These are phyloP conservation scores for Acholoe squamosa DNA, from an alignment of 2,888 invertebrate species.

Conservation along the genomic window DNA sequence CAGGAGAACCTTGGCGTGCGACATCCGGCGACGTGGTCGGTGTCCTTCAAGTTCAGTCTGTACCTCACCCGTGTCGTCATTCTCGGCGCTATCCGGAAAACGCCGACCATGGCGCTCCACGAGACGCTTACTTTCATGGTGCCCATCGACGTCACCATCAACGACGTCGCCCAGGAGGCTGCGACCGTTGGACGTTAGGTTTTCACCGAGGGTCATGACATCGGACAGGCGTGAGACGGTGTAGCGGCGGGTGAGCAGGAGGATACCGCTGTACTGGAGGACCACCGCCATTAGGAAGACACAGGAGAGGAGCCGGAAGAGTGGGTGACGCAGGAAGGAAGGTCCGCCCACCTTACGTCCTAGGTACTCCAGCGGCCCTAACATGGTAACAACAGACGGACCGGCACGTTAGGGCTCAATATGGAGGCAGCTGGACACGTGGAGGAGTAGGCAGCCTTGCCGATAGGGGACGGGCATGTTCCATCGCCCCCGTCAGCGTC, in stretches of 20 bases:
- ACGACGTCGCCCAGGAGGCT: slow-evolving; percentile 14
- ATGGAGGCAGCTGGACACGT: no score
- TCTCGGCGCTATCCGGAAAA: not conserved
- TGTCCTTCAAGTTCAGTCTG: not conserved
- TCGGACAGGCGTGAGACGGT: slow-evolving; percentile 38
- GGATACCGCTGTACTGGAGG: slow-evolving; percentile 37
- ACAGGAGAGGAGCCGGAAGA: not conserved
- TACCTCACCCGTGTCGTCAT: not conserved
- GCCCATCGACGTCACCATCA: not conserved
- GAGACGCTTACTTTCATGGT: not conserved
- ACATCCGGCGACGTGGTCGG: not conserved
- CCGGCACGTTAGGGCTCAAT: no score
- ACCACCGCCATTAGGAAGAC: slow-evolving; percentile 23
- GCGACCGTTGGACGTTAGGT: not conserved
- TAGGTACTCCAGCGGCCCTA: not conserved
- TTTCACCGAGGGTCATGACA: not conserved
- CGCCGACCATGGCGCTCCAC: not conserved
- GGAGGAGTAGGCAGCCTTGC: not conserved
- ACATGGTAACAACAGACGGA: not conserved
- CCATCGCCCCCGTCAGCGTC: not conserved
- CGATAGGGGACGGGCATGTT: not conserved
- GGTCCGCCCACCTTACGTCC: not conserved
- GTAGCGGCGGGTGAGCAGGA: slow-evolving; percentile 42
- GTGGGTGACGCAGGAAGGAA: slow-evolving; percentile 11
- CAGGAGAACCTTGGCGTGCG: not conserved